Base-by-base conservation (phyloP, 2,113 vertebrate genomes). In the Fukomys damarensis region DNA sequence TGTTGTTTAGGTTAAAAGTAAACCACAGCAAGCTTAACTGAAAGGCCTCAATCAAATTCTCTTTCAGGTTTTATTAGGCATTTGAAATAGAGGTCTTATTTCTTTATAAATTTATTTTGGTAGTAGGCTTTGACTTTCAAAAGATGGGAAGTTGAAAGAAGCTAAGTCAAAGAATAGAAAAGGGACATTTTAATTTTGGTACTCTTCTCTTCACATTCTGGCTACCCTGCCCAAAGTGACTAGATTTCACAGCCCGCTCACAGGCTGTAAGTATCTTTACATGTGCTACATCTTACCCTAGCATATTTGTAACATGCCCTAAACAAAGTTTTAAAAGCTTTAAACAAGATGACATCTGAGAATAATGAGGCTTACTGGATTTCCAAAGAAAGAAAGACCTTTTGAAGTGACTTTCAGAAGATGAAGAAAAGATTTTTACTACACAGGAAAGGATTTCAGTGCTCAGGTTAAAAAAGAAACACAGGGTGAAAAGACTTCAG, bases 281-380 rank as follows among this genome's bases (percentile, higher is more conserved):
- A 74, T 83, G 77, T 58, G 30, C 56, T 77, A 72, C 90, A 76
- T 49, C 41, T 77, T 66, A 84, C 54, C 58, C 74, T 72, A 54
- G 85, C 43, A 43, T 79, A 84, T 65, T 77, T 68, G 52, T 93
- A 97, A 87, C 92, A 88, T 24, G 68, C 46, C 24, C 97, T 89
- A 93, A 93, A 96, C 54, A 86, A 94, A 94, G 84, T 70, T 95
- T 81, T 86, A 80, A 97, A 93, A 91, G 82, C 96, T 95, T 93
- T 83, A 81, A 97, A 92, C 87, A 96, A 94, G 95, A 89, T 91
- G 93, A 35, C 35, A 87, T 86, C 52, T 77, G 41, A 93, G 66
- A 87, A 58, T 91, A 89, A 92, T 80, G 30, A 95, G 46, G 68
- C 89, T 96, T 96, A 86, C 56, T 93, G 76, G 41, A 63, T 82